These are phyloP conservation scores for Pholis gunnellus DNA, from an alignment of 2,113 vertebrate species.

Conservation along the genomic window DNA sequence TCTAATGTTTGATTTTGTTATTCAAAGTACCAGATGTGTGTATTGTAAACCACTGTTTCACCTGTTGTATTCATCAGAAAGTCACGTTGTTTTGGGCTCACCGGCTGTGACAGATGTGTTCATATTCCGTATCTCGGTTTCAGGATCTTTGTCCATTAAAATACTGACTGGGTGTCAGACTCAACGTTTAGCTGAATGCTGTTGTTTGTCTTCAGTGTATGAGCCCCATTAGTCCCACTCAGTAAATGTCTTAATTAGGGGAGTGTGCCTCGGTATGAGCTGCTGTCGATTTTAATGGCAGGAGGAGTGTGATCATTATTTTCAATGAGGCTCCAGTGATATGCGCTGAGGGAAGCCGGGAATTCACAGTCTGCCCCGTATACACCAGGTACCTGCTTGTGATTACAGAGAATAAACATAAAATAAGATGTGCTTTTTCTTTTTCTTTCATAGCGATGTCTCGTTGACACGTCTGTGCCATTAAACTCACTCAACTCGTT, in stretches of 20 bases:
- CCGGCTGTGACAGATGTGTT: background rate
- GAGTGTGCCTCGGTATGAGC: constrained; percentile 15
- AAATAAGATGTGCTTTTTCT: constrained; percentile 6
- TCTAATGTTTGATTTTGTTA: background rate
- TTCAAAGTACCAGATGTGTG: background rate
- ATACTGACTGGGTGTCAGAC: background rate
- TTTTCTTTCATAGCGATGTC: background rate
- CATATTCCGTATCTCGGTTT: background rate
- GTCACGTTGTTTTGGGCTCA: background rate
- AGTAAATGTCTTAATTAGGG: constrained; percentile 27
- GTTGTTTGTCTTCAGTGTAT: constrained; percentile 11
- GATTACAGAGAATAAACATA: constrained; percentile 53
- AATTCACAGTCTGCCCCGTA: constrained; percentile 38
- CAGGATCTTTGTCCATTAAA: constrained; percentile 4
- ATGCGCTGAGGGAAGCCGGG: constrained; percentile 29
- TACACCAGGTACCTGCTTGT: constrained; percentile 19
- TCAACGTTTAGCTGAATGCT: background rate
- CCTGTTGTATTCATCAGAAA: background rate
- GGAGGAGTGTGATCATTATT: constrained; percentile 50
- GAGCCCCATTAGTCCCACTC: constrained; percentile 20
- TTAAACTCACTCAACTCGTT: background rate
- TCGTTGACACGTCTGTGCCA: background rate
- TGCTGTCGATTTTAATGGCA: constrained; percentile 35
- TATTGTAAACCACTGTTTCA: background rate
- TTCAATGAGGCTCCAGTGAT: constrained; percentile 43